phyloP scores from a whole-genome alignment of 2,888 invertebrate genomes.

The Tipula confusa region DNA sequence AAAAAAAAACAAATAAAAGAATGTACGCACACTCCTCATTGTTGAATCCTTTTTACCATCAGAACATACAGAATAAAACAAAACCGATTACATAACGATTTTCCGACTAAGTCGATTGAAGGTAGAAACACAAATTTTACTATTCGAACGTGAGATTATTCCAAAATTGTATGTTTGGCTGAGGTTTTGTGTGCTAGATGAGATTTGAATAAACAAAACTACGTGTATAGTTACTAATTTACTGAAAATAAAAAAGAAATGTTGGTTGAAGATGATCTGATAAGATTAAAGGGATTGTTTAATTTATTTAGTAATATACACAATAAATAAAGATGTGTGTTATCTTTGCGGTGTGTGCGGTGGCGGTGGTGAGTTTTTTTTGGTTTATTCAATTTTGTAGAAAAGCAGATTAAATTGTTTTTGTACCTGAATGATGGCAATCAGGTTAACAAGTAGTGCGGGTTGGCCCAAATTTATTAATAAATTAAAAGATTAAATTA shows the following conservation, averaged over 20 bases:
- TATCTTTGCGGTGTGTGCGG: background rate
- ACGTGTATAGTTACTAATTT: no score
- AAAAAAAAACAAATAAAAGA: background rate
- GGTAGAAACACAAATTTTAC: background rate
- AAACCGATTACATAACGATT: background rate
- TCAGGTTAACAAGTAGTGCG: background rate
- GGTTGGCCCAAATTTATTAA: background rate
- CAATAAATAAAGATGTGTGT: background rate
- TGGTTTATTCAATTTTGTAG: background rate
- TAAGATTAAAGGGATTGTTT: background rate
- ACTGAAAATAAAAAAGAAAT: background rate
- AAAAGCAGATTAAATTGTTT: background rate
- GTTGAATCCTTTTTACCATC: background rate
- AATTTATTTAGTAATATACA: background rate
- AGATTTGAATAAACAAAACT: background rate
- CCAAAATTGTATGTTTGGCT: background rate
- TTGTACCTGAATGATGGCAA: background rate
- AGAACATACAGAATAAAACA: background rate
- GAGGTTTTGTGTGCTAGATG: conserved; percentile 1
- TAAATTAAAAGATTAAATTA: background rate
- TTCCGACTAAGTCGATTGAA: background rate
- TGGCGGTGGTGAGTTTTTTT: background rate
- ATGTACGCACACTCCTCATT: background rate
- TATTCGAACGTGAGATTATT: background rate
- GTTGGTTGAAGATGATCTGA: conserved; percentile 17